These are phyloP conservation scores for Dicentrarchus labrax DNA, from an alignment of 2,113 vertebrate species.

Conservation along the genomic window DNA sequence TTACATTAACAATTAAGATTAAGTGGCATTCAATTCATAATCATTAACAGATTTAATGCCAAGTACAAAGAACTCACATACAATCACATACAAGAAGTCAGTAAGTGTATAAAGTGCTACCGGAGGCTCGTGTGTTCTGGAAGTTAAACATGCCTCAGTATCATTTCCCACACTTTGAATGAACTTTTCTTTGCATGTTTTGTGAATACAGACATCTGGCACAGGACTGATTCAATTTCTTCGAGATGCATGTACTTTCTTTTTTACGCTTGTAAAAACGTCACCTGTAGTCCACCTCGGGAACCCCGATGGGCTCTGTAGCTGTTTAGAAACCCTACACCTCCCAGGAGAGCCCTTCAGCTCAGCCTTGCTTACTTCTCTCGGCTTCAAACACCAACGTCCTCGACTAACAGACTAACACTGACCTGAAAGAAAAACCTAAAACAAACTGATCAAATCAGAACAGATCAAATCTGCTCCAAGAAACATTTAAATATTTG, in stretches of 20 bases:
- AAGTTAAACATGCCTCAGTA: not conserved
- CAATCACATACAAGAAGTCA: not conserved
- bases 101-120: not conserved
- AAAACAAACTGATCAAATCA: conserved; percentile 41
- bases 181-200: conserved; percentile 33
- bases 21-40: too few species aligned
- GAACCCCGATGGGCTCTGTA: conserved; percentile 21
- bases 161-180: conserved; percentile 62
- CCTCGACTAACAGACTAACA: not conserved
- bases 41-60: too few species aligned
- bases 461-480: conserved; percentile 30
- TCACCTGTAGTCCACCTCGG: conserved; percentile 57
- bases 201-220: conserved; percentile 51
- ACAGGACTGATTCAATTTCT: conserved; percentile 39
- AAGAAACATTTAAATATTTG: conserved; percentile 41
- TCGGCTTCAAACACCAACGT: conserved; percentile 21
- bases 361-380: conserved; percentile 14
- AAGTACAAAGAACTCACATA: too few species aligned
- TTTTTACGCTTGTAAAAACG: conserved; percentile 49
- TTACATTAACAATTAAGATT: too few species aligned
- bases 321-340: conserved; percentile 59
- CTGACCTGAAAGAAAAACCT: conserved; percentile 3
- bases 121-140: not conserved
- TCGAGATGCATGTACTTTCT: conserved; percentile 12
- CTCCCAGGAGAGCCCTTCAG: conserved; percentile 14